Evolutionary conservation across 2,113 vertebrate species (phyloP).

Genomic region (Ranitomeya variabilis): DNA sequence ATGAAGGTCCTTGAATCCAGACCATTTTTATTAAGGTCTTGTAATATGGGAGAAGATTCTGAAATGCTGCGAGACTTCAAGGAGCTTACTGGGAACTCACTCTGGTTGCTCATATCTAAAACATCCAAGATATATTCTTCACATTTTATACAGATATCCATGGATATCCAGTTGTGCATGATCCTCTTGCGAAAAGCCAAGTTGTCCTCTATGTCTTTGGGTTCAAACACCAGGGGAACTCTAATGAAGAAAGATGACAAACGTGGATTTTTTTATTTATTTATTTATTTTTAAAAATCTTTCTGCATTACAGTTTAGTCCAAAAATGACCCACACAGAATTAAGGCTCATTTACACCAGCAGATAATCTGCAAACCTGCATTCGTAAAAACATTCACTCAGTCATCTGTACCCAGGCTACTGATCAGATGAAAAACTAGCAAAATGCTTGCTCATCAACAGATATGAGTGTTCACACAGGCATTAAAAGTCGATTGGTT

Average conservation of each 20-base stretch:
- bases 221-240: conserved; percentile 62
- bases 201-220: conserved; percentile 47
- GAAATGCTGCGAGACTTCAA: conserved; percentile 59
- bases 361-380: too few species aligned
- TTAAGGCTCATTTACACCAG: too few species aligned
- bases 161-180: conserved; percentile 62
- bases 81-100: conserved; percentile 55
- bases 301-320: too few species aligned
- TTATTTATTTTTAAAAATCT: too few species aligned
- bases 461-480: too few species aligned
- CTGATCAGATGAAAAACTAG: too few species aligned
- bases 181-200: conserved; percentile 56
- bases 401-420: too few species aligned
- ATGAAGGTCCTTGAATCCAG: not conserved
- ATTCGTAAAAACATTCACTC: too few species aligned
- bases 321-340: too few species aligned
- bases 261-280: too few species aligned
- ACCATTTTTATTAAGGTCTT: not conserved
- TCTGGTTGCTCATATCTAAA: conserved; percentile 59
- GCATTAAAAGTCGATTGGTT: too few species aligned
- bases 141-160: conserved; percentile 63
- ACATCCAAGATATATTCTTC: conserved; percentile 63
- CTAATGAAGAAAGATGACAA: not conserved
- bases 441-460: too few species aligned
- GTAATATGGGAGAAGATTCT: not conserved